Evolutionary conservation across 2,888 invertebrate genomes (phyloP), one percentile per base, ranked within the genome.

Genomic region (Hypomecis punctinalis): DNA sequence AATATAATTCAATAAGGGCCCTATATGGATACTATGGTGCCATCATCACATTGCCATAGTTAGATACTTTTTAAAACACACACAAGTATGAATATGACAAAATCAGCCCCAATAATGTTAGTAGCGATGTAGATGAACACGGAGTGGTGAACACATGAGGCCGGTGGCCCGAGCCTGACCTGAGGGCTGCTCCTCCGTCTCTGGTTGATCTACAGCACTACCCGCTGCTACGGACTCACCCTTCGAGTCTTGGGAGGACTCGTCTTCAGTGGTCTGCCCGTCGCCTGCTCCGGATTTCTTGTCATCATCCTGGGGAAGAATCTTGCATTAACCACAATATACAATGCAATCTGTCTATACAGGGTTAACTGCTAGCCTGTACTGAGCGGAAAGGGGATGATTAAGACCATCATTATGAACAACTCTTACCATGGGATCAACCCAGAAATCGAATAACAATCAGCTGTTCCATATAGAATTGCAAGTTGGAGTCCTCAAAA

Each of bases 161-260:
- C 60, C 46, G 11, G 35, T 51, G 61, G 68, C 68, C 39, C 53
- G 68, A 73, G 73, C 77, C 89, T 90, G 86, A 88, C 89, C 88
- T 88, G 83, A 77, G 43, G 67, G 67, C 67, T 71, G 74, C 62
- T 76, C 75, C 67, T 81, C 80, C 57, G 80, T 75, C 71, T 81
- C 81, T 52, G 76, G 86, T 85, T 85, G 86, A 85, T 90, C 90
- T 87, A 91, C 90, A 86, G 88, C 89, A 72, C 89, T 91, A 88
- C 91, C 88, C 58, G 75, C 63, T 74, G 70, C 72, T 59, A 74
- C 70, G 57, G 80, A 91, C 88, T 92, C 89, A 89, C 92, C 93
- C 88, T 93, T 93, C 37, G 93, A 93, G 84, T 93, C 93, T 82
- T 93, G 93, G 13, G 93, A 93, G 53, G 93, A 93, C 76, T 93